Conservation (phyloP, 2,888 invertebrate genomes). For the Aethes cnicana region DNA sequence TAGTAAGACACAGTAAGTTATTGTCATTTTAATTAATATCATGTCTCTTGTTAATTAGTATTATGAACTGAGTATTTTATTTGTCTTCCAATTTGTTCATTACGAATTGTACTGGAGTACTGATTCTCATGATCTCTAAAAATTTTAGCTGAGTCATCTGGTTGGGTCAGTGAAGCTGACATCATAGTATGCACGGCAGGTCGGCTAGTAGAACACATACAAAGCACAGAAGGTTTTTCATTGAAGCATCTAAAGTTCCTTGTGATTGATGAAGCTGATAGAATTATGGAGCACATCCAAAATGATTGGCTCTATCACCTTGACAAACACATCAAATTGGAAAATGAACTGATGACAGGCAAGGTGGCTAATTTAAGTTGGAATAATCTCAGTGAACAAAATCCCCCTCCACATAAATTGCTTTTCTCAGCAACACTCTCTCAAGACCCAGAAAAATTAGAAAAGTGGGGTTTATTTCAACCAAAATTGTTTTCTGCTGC, state of each 20-base stretch:
- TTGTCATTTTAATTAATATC: neutral
- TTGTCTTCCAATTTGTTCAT: too few species aligned
- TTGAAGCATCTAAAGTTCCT: conserved; percentile 88
- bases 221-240: conserved; percentile 90
- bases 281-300: conserved; percentile 94
- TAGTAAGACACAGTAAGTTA: conserved; percentile 78
- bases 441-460: conserved; percentile 97
- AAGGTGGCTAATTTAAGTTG: conserved; percentile 78
- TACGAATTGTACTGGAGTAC: too few species aligned
- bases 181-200: conserved; percentile 97
- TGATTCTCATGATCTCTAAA: too few species aligned
- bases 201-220: conserved; percentile 94
- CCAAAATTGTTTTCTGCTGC: conserved; percentile 94
- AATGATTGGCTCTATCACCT: conserved; percentile 95
- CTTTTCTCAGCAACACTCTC: conserved; percentile 98
- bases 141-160: conserved; percentile 80
- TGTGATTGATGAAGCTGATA: conserved; percentile 98
- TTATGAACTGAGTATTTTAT: too few species aligned
- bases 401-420: conserved; percentile 90
- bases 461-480: conserved; percentile 93
- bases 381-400: conserved; percentile 64
- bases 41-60: neutral
- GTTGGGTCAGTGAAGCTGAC: conserved; percentile 86
- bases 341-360: conserved; percentile 74
- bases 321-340: conserved; percentile 85